Evolutionary conservation across 1,140 invertebrate genomes (phyloP).

Genomic region (Conus betulinus): DNA sequence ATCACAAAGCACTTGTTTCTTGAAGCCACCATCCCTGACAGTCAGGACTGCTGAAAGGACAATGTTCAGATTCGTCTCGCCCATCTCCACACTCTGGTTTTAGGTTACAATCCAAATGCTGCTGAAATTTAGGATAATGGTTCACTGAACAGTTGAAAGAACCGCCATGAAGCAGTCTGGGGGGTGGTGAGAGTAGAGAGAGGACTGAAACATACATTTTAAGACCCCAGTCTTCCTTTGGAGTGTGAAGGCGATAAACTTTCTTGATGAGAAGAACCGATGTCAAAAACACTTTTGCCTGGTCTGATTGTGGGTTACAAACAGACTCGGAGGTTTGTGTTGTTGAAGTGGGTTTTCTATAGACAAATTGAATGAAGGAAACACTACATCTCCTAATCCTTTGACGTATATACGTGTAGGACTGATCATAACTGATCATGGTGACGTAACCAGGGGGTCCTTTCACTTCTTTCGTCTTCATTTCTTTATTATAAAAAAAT

Average conservation of each 20-base stretch:
- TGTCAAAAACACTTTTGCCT: background rate
- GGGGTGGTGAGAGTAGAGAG: background rate
- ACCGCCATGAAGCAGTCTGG: background rate
- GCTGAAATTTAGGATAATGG: background rate
- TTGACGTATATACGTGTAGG: too few species aligned
- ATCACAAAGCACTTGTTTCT: background rate
- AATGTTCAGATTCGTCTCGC: constrained; percentile 10
- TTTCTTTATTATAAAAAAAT: background rate
- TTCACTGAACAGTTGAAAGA: background rate
- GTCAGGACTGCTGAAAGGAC: constrained; percentile 23
- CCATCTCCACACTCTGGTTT: constrained; percentile 11
- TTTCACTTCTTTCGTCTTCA: background rate
- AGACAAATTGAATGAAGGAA: background rate
- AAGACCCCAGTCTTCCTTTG: too few species aligned
- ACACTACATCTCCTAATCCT: too few species aligned
- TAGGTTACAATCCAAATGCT: constrained; percentile 17
- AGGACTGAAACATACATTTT: background rate
- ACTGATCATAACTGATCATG: background rate
- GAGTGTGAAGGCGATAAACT: too few species aligned
- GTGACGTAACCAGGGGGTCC: background rate
- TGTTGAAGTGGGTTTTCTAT: background rate
- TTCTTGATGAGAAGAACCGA: background rate
- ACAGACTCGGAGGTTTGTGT: background rate
- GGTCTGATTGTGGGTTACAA: background rate
- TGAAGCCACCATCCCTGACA: constrained; percentile 7